Evolutionary conservation across 2,797 vertebrate species (phyloP), one percentile per base, ranked within the genome.

Genomic region (Danio albolineatus): DNA sequence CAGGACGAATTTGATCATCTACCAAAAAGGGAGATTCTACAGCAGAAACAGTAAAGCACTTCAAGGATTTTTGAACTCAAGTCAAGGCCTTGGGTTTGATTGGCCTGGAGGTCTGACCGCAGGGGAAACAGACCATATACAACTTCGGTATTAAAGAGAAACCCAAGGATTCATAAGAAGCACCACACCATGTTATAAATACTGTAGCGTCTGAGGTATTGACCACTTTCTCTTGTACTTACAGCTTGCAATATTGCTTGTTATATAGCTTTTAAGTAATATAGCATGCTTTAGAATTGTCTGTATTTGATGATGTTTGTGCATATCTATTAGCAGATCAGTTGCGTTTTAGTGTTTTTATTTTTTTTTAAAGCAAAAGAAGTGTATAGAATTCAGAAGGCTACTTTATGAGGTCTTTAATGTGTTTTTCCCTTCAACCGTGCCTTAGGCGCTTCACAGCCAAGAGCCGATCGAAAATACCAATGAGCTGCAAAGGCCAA

Each of bases 1-100:
- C 66, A 76, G 46, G 60, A 14, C 43, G 74, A 79, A 66, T 28
- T 61, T 67, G 46, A 73, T 73, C 74, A 53, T 28, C 83, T 66
- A 79, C 76, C 39, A 64, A 79, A 60, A 67, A 83, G 54, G 72
- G 43, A 66, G 67, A 65, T 53, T 83, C 84, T 84, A 82, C 85
- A 66, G 79, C 79, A 74, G 83, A 74, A 83, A 87, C 83, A 16
- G 21, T 76, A 59, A 61, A 62, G 72, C 62, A 72, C 76, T 80
- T 77, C 53, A 79, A 56, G 75, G 51, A 59, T 60, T 74, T 41
- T 4, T 5, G 12, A 60, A 51, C 28, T 28, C 28, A n/a, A 78
- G 43, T 28, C 10, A 17, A 78, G 62, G 83, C 60, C 71, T 80
- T 80, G 84, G 70, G 36, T 71, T 81, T 83, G 78, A 79, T 67